Evolutionary conservation across 2,113 vertebrate species (phyloP), one percentile per base, ranked within the genome.

Genomic region (Pomatorhinus ruficollis): DNA sequence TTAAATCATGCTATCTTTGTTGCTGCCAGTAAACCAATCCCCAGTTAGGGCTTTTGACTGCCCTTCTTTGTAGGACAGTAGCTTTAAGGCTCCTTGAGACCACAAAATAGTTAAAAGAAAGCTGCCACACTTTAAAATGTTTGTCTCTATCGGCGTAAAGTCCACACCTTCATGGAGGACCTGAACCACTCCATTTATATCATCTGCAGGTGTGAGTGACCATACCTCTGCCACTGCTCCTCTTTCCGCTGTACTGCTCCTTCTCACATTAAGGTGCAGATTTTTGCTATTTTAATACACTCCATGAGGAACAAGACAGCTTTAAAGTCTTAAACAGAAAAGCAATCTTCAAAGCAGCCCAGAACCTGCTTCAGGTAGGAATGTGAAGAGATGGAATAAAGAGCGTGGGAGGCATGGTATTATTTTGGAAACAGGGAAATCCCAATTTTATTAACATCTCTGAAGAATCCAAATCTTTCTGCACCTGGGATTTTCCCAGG

Each of bases 391-490:
- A 90, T 92, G 54, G 90, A 96, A 92, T 88, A 96, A 93, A 90
- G 87, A 77, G 87, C 20, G 95, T 97, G 90, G 95, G 93, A 93
- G 95, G 95, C 47, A 86, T 52, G 92, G 87, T 95, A 95, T 96
- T 96, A 77, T 97, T 96, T 96, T 96, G 95, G 95, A 97, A 96
- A 97, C 95, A 96, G 96, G 95, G 96, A 96, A 96, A 96, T 97
- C 96, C 96, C 95, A 95, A 86, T 96, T 96, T 96, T 96, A 94
- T 96, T 96, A 96, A 95, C 90, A 72, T 88, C 93, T 93, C 85
- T 94, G 68, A 93, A 80, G 93, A 90, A 92, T 75, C 88, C 68
- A 93, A 93, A 83, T 64, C 60, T 71, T 83, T 96, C 59, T 95
- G 71, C 83, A 94, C 79, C 96, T 92, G 95, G 93, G 90, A 66